Evolutionary conservation across 2,797 vertebrate genomes (phyloP).

Genomic region (Hypotaenidia philippensis): DNA sequence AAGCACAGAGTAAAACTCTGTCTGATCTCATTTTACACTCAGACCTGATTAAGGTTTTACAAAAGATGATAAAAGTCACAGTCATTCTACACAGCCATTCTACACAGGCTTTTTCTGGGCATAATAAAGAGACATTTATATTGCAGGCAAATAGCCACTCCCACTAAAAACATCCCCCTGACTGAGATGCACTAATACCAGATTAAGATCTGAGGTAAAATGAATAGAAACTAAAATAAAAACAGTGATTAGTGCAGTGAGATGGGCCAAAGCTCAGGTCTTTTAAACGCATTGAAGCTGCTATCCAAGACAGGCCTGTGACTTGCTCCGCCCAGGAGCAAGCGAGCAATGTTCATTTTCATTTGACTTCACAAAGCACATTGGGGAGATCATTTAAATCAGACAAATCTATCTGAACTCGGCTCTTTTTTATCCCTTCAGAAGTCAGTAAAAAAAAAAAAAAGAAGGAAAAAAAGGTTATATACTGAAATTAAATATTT

Average conservation of each 20-base stretch:
- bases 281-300: neutral
- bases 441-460: neutral
- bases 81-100: neutral
- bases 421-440: neutral
- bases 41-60: constrained; percentile 25
- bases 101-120: neutral
- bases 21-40: constrained; percentile 34
- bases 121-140: neutral
- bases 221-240: neutral
- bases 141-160: neutral
- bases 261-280: neutral
- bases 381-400: neutral
- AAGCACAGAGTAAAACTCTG: neutral
- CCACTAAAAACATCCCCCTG: neutral
- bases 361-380: neutral
- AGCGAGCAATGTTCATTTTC: neutral
- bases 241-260: neutral
- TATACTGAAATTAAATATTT: neutral
- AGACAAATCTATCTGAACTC: neutral
- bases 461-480: neutral
- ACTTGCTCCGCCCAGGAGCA: neutral
- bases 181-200: neutral
- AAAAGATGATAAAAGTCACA: neutral
- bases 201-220: neutral
- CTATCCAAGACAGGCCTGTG: neutral